Base-by-base conservation (phyloP, 1,140 invertebrate species). In the Drosophila pandora region DNA sequence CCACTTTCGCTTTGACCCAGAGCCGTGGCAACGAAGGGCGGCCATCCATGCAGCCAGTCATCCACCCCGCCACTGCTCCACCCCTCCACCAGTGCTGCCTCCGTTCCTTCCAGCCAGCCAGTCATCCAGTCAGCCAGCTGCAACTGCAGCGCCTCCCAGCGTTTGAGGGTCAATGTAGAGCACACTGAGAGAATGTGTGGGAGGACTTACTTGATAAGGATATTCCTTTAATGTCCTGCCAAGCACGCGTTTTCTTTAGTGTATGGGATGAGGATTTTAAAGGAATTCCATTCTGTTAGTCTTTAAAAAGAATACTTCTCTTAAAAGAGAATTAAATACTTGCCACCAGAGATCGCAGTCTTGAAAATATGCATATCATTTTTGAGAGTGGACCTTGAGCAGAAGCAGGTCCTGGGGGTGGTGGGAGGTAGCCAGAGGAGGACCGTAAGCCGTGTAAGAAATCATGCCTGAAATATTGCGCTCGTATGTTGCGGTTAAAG, bases 1-100 rank as follows among this genome's bases (percentile, higher is more conserved):
- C 83, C 83, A 88, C 83, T 88, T 88, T 88, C 83, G 83, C 71
- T 88, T 88, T 88, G 83, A 87, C 83, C 83, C 82, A 87, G 82
- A 84, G 80, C 72, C 72, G 60, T 77, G 68, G 73, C 81, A 80
- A 81, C 71, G 75, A 83, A 83, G 80, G 79, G 67, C 74, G 69
- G 54, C 65, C 71, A 67, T 67, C 63, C 63, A 67, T 67, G 63
- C 63, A 67, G 63, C 58, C 59, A 63, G 52, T 23, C 57, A 28
- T n/a, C 23, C 48, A 41, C 62, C 55, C 61, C 47, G 23, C 21
- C 43, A 3, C 7, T 22, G 2, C 7, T 10, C 21, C 17, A 47
- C 1, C 7, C 21, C 21, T 47, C 43, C 43, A 22, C 21, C 17
- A 6, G 5, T 59, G n/a, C 39, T 47, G 41, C 61, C 37, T 25